Evolutionary conservation across 2,113 vertebrate genomes (phyloP).

Genomic region (Eurystomus gularis): DNA sequence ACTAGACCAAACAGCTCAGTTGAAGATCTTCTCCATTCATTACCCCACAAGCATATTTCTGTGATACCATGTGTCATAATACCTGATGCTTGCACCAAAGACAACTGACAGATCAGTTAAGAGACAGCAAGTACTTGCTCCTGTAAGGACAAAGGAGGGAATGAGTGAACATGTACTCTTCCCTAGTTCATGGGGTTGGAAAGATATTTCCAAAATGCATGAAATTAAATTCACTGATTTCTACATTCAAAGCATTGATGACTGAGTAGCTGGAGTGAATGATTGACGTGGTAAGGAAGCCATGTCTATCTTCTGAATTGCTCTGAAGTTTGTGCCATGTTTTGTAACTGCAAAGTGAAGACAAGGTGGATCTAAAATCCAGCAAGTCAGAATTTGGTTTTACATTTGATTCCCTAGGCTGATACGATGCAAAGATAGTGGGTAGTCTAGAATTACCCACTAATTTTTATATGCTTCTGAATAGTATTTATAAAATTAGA

Average conservation of each 20-base stretch:
- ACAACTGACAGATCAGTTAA: not conserved
- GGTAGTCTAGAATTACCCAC: not conserved
- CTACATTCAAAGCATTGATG: not conserved
- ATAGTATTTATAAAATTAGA: not conserved
- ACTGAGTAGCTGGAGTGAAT: not conserved
- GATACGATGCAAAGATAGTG: not conserved
- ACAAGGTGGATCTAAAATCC: not conserved
- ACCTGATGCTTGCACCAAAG: not conserved
- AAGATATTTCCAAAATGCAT: not conserved
- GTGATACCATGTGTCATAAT: not conserved
- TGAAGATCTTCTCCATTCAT: not conserved
- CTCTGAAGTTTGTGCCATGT: not conserved
- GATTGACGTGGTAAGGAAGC: not conserved
- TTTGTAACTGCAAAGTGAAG: not conserved
- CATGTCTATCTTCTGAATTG: not conserved
- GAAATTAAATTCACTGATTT: not conserved
- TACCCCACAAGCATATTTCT: not conserved
- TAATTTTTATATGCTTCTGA: not conserved
- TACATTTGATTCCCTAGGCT: not conserved
- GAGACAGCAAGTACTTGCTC: not conserved
- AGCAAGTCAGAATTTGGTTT: not conserved
- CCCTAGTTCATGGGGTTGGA: not conserved
- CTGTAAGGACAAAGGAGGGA: not conserved
- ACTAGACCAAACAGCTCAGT: not conserved
- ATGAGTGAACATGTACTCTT: not conserved